phyloP scores from a whole-genome alignment of 2,888 invertebrate species.

The Epirrita christyi region DNA sequence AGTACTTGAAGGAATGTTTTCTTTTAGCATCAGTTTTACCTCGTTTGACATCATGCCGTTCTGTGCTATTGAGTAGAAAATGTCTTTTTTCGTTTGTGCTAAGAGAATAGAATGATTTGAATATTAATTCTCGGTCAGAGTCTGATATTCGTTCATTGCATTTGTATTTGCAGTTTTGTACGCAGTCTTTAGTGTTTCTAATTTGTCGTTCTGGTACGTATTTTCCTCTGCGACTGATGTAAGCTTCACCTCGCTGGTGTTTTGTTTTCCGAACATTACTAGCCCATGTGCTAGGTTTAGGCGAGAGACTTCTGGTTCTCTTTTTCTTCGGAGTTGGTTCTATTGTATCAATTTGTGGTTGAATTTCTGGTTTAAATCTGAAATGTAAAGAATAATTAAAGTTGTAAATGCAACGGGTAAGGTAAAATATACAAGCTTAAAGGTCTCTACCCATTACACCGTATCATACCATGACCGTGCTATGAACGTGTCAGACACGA shows the following conservation, averaged over 20 bases:
- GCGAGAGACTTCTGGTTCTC: conserved; percentile 54
- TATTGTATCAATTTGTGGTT: conserved; percentile 31
- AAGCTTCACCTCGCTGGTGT: conserved; percentile 76
- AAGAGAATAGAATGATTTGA: conserved; percentile 74
- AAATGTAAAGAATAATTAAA: conserved; percentile 32
- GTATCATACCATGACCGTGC: too few relatives aligned
- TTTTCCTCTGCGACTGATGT: conserved; percentile 72
- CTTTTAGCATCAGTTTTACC: conserved; percentile 56
- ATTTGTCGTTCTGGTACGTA: conserved; percentile 69
- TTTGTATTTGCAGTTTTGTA: conserved; percentile 70
- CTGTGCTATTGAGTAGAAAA: conserved; percentile 74
- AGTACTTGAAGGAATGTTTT: conserved; percentile 73
- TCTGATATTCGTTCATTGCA: conserved; percentile 72
- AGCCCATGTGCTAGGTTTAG: conserved; percentile 73
- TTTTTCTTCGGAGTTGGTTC: conserved; percentile 46
- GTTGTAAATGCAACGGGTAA: too few relatives aligned
- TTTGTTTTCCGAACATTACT: conserved; percentile 72
- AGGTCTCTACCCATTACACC: too few relatives aligned
- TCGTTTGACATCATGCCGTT: conserved; percentile 63
- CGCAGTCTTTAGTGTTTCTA: conserved; percentile 70
- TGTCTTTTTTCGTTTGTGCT: conserved; percentile 75
- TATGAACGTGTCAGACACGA: too few relatives aligned
- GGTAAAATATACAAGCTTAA: too few relatives aligned
- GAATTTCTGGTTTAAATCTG: conserved; percentile 53
- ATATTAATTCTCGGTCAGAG: conserved; percentile 68